phyloP scores from a whole-genome alignment of 2,113 vertebrate genomes.

The Nycticorax nycticorax region DNA sequence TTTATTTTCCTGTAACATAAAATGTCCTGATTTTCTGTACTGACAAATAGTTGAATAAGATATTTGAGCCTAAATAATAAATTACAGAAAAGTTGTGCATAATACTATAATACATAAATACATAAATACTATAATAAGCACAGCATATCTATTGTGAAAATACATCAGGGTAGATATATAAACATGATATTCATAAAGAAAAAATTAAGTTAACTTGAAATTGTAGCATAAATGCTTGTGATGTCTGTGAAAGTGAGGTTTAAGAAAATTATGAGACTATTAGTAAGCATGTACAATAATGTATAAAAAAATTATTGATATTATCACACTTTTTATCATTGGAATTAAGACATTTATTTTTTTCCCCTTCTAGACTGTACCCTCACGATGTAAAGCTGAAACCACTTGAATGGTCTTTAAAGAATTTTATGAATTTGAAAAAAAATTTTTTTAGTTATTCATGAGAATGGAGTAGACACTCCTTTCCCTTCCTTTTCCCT shows the following conservation, averaged over 20 bases:
- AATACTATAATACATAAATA: neutral
- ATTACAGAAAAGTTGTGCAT: neutral
- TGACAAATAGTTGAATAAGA: neutral
- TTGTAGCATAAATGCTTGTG: neutral
- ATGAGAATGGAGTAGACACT: neutral
- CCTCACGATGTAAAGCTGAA: neutral
- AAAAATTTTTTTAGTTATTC: neutral
- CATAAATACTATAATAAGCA: neutral
- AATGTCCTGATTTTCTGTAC: neutral
- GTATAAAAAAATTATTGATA: neutral
- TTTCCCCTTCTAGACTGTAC: neutral
- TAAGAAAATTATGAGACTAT: neutral
- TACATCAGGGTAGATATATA: neutral
- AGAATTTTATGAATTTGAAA: neutral
- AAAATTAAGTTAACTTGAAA: neutral
- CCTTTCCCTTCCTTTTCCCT: neutral
- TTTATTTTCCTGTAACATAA: neutral
- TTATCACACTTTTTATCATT: neutral
- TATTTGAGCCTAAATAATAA: neutral
- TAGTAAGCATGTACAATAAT: neutral
- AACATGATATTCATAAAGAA: neutral
- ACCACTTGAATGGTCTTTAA: neutral
- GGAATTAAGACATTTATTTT: neutral
- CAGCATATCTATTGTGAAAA: neutral
- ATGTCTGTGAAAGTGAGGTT: neutral